These are phyloP conservation scores for Anguilla rostrata DNA, from an alignment of 2,113 vertebrate species.

Conservation along the genomic window DNA sequence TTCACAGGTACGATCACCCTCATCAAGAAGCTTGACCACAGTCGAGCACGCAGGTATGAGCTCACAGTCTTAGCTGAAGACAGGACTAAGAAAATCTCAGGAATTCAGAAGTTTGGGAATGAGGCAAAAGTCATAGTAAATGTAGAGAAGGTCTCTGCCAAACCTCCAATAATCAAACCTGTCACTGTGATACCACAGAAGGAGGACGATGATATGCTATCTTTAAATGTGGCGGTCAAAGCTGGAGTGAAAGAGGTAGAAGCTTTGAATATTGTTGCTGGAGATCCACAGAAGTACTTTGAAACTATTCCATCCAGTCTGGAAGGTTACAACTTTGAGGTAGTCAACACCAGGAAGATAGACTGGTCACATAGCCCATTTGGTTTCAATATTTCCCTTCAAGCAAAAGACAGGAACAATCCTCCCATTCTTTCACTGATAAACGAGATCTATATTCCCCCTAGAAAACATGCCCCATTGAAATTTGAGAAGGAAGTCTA, in stretches of 20 bases:
- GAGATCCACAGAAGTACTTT: conserved; percentile 82
- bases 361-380: conserved; percentile 77
- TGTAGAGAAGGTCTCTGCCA: conserved; percentile 70
- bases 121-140: conserved; percentile 76
- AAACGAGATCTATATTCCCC: conserved; percentile 75
- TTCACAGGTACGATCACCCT: conserved; percentile 82
- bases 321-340: conserved; percentile 75
- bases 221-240: conserved; percentile 74
- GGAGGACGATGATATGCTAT: conserved; percentile 58
- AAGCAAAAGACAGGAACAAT: conserved; percentile 76
- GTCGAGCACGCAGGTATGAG: conserved; percentile 70
- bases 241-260: conserved; percentile 69
- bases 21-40: conserved; percentile 77
- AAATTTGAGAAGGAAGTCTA: conserved; percentile 81
- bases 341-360: conserved; percentile 81
- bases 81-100: conserved; percentile 84
- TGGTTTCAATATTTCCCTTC: conserved; percentile 90
- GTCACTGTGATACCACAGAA: conserved; percentile 57
- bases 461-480: conserved; percentile 66
- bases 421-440: conserved; percentile 74
- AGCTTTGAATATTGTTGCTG: conserved; percentile 77
- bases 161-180: conserved; percentile 68
- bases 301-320: conserved; percentile 75
- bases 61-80: conserved; percentile 90
- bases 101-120: conserved; percentile 84